Evolutionary conservation across 2,797 vertebrate species (phyloP), one percentile per base, ranked within the genome.

Genomic region (Dendrocincla tyrannina): DNA sequence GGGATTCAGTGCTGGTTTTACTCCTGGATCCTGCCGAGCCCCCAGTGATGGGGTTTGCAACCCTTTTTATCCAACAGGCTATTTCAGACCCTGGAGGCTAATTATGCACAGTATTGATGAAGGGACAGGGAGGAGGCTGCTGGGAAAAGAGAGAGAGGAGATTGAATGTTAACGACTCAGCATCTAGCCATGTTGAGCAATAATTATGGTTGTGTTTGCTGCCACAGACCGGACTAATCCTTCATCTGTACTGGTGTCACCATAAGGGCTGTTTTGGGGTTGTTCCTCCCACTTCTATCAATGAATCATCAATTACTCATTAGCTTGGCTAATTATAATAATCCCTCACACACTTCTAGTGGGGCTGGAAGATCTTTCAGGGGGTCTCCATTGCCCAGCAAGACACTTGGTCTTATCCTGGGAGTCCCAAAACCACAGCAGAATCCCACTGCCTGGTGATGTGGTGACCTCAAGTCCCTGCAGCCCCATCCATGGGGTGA

Each of bases 41-140:
- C 30, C 64, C 5, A 13, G 25, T 10, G 25, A 32, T 7, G 32
- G 12, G 52, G 39, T 70, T 80, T 69, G 33, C 24, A 60, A 46
- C 23, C 28, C 27, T 39, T 89, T 80, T 72, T 73, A 80, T 68
- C 76, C 46, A 1, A 77, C 91, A 58, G 68, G 85, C 74, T 52
- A 5, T 46, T 89, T 30, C 74, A 23, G 79, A 33, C 88, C 88
- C 88, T 2, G 5, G 94, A 85, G 89, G 78, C 47, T 89, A 94
- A 95, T 95, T 95, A 96, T 44, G 39, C 1, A 10, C 44, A 15
- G 83, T 70, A 86, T 58, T 66, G 69, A 85, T 68, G 82, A 93
- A 91, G 79, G 72, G 56, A 46, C 55, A 39, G 59, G 80, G 52
- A 89, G 75, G 19, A 49, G 79, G 64, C 77, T 63, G 62, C 50